Percentiles rank a stretch among this genome's conserved stretches.
These are phyloP conservation scores for Oxycera nigricornis DNA, from an alignment of 2,888 invertebrate species.

Conservation along the genomic window DNA sequence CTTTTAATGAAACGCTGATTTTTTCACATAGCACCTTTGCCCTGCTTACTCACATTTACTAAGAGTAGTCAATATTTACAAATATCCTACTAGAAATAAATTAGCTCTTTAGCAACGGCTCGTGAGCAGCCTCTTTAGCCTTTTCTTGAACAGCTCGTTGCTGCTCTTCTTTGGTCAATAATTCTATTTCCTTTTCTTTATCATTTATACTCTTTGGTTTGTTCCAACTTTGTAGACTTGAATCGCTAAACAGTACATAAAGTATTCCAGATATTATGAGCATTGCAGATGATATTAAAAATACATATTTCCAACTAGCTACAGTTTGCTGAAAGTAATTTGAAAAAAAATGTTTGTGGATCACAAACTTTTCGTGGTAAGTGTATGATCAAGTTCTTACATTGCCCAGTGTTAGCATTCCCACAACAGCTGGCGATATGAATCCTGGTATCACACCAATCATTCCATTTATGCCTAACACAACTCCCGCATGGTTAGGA, in stretches of 20 bases:
- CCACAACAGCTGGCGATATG: slow-evolving; percentile 69
- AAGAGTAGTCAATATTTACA: too few relatives aligned
- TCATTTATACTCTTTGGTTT: slow-evolving; percentile 47
- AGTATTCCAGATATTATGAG: slow-evolving; percentile 64
- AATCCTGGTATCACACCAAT: slow-evolving; percentile 68
- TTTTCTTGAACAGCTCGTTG: slow-evolving; percentile 19
- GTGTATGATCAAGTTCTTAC: slow-evolving; percentile 62
- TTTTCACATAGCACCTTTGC: too few relatives aligned
- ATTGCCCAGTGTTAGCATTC: slow-evolving; percentile 68
- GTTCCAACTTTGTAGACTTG: slow-evolving; percentile 69
- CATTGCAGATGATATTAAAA: slow-evolving; percentile 65
- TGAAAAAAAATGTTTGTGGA: background rate
- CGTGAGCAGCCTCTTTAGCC: background rate
- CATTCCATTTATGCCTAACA: slow-evolving; percentile 69
- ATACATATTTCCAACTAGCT: slow-evolving; percentile 69
- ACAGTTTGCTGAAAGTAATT: slow-evolving; percentile 65
- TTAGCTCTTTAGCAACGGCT: slow-evolving; percentile 4
- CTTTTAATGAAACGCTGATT: too few relatives aligned
- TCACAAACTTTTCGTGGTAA: too few relatives aligned
- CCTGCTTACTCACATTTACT: too few relatives aligned
- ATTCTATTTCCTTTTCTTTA: slow-evolving; percentile 55
- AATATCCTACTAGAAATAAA: background rate
- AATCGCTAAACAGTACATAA: slow-evolving; percentile 66
- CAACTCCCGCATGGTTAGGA: slow-evolving; percentile 67
- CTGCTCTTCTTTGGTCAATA: slow-evolving; percentile 45